phyloP scores from a whole-genome alignment of 2,888 invertebrate genomes.

The Drosophila parthenogenetica region DNA sequence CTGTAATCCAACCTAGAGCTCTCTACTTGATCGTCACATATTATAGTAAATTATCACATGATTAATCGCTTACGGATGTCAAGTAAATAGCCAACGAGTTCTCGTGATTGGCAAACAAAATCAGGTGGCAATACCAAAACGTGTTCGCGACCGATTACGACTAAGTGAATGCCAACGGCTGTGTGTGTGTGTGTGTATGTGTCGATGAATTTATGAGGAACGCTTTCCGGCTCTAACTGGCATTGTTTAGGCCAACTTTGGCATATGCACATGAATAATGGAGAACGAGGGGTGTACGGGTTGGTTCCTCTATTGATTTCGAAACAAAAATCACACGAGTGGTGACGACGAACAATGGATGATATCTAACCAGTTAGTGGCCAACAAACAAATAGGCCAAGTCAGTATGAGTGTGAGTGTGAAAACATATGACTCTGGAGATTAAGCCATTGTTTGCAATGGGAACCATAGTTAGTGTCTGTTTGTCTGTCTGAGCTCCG shows the following conservation, averaged over 20 bases:
- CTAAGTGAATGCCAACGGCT: slow-evolving; percentile 57
- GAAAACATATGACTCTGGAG: slow-evolving; percentile 74
- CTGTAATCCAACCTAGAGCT: no score
- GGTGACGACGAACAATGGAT: slow-evolving; percentile 44
- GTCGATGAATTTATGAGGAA: slow-evolving; percentile 64
- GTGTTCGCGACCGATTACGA: slow-evolving; percentile 1
- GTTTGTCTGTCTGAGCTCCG: slow-evolving; percentile 69
- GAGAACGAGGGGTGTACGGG: slow-evolving; percentile 48
- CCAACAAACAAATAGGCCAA: slow-evolving; percentile 46
- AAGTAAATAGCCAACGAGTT: background rate
- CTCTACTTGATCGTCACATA: background rate
- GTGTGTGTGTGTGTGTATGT: slow-evolving; percentile 61
- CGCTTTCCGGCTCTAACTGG: slow-evolving; percentile 23
- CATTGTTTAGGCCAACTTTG: slow-evolving; percentile 53
- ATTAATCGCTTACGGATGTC: slow-evolving; percentile 11
- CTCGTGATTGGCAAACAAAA: slow-evolving; percentile 1
- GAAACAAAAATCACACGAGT: slow-evolving; percentile 53
- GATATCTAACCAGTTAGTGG: slow-evolving; percentile 17
- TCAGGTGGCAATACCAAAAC: slow-evolving; percentile 2
- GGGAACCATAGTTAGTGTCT: slow-evolving; percentile 54
- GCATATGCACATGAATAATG: slow-evolving; percentile 74
- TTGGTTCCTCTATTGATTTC: slow-evolving; percentile 71
- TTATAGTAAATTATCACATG: slow-evolving; percentile 18
- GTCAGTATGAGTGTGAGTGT: slow-evolving; percentile 16
- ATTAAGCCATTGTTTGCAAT: slow-evolving; percentile 78